A percentile compares a stretch with the other conserved stretches of the same genome.
phyloP scores from a whole-genome alignment of 2,113 vertebrate species.

The Dinomys branickii region DNA sequence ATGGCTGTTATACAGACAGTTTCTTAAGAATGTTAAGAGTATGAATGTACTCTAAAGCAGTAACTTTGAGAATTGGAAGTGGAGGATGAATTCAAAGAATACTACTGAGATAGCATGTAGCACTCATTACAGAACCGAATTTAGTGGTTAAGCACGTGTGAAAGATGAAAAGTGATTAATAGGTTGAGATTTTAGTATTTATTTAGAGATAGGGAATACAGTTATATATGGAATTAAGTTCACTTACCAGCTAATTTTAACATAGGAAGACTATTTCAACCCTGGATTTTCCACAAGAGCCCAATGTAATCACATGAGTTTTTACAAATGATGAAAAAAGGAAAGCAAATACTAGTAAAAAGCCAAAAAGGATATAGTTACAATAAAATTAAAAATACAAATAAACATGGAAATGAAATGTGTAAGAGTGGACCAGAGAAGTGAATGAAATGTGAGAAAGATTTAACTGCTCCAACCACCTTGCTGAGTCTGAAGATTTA shows the following conservation, averaged over 20 bases:
- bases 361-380: too few relatives aligned
- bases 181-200: not conserved
- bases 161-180: not conserved
- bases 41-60: not conserved
- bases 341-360: too few relatives aligned
- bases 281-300: not conserved
- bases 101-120: not conserved
- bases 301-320: not conserved
- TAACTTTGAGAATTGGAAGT: not conserved
- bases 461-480: not conserved
- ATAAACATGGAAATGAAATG: too few relatives aligned
- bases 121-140: not conserved
- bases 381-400: too few relatives aligned
- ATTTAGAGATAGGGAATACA: not conserved
- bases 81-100: not conserved
- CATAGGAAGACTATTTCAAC: not conserved
- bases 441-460: not conserved
- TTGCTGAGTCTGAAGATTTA: not conserved
- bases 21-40: not conserved
- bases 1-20: not conserved
- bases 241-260: not conserved
- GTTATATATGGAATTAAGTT: not conserved
- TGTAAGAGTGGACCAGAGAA: not conserved
- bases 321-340: not conserved
- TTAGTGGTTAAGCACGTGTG: not conserved